Evolutionary conservation across 2,888 invertebrate species (phyloP), one percentile per base, ranked within the genome.

Genomic region (Ernsta delagoae): DNA sequence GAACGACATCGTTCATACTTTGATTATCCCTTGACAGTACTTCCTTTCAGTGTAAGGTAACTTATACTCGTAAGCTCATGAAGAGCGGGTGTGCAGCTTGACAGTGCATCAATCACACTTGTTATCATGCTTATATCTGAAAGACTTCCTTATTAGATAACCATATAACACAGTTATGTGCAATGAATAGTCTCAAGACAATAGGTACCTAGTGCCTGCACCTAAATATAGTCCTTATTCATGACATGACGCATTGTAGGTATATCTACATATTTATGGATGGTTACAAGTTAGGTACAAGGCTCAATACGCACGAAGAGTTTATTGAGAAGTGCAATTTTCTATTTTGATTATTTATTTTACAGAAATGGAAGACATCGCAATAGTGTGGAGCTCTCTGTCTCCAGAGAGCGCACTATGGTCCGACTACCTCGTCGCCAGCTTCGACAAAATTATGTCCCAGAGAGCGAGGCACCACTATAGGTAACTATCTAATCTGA

Each of bases 391-490:
- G 82, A 96, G 97, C 78, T 96, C 96, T 70, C 95, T 95, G 71
- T 97, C 97, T 77, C 96, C 97, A 63, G 96, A 96, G 75, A 97
- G 97, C 72, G 95, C 95, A 34, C 87, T 97, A 65, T 97, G 97
- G 96, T 96, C 97, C 16, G 96, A 96, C 82, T 97, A 97, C 86
- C 95, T 97, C 75, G 95, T 96, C 60, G 96, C 96, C 68, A 97
- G 97, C 86, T 97, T 97, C 86, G 96, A 97, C 84, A 97, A 97
- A 89, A 97, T 97, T 76, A 96, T 96, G 90, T 96, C 96, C 72
- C 97, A 97, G 82, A 95, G 97, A 80, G 96, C 96, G 71, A 94
- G 96, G 78, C 96, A 96, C 77, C 96, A 97, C 73, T 97, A 97
- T 92, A 97, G 96, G 97, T 97, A 71, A 66, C 9, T 53, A 24